These are phyloP conservation scores for Periphyllus acericola DNA, from an alignment of 2,888 invertebrate genomes.

Conservation along the genomic window DNA sequence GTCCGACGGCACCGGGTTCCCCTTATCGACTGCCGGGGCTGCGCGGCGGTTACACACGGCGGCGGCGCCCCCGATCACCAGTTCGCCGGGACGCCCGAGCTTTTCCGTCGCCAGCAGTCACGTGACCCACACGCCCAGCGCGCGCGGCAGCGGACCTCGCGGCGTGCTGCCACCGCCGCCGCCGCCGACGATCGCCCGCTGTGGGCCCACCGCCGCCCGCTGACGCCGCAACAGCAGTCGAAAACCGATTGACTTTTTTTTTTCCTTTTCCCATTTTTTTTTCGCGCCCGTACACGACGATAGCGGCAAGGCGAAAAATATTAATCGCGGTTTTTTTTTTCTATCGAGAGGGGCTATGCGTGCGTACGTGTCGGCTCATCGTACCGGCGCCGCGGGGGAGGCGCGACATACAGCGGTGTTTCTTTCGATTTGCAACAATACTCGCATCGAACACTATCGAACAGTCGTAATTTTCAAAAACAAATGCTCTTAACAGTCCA, in stretches of 20 bases:
- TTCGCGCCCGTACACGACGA: too few species aligned
- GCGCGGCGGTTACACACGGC: constrained; percentile 25
- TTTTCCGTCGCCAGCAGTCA: constrained; percentile 57
- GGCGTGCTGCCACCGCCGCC: constrained; percentile 3
- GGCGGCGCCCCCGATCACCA: constrained; percentile 35
- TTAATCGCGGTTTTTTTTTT: neutral
- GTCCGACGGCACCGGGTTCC: constrained; percentile 51
- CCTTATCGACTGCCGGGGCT: constrained; percentile 60
- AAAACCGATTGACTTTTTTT: constrained; percentile 35
- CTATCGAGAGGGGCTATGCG: too few species aligned
- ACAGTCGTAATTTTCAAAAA: too few species aligned
- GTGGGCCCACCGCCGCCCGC: neutral
- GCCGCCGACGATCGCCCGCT: neutral
- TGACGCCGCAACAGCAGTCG: neutral
- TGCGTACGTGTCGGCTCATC: neutral
- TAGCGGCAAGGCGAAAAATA: too few species aligned
- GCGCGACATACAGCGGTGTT: too few species aligned
- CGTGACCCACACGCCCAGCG: constrained; percentile 52
- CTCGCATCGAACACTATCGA: too few species aligned
- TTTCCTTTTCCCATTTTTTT: too few species aligned
- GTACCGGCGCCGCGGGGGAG: neutral
- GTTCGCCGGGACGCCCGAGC: constrained; percentile 61
- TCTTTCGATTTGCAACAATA: too few species aligned
- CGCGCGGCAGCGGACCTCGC: constrained; percentile 45
- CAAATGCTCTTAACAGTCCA: too few species aligned